Percentiles rank a stretch among this genome's conserved stretches.
phyloP scores from a whole-genome alignment of 2,113 vertebrate species.

The Turnix velox region DNA sequence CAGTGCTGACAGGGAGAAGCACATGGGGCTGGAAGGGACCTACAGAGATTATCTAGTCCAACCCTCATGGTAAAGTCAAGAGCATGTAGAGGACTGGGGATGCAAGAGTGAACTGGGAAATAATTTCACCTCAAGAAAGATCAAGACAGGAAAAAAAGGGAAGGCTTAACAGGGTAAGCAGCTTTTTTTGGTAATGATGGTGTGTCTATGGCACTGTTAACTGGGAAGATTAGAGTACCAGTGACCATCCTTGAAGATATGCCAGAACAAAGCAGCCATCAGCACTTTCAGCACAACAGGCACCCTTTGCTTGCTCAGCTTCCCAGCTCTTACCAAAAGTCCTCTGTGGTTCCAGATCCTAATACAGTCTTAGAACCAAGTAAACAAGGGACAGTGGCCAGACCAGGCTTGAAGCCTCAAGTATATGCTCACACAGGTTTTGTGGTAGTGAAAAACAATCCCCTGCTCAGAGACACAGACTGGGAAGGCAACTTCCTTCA shows the following conservation, averaged over 20 bases:
- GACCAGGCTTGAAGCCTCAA: neutral
- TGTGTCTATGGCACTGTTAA: neutral
- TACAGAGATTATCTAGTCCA: neutral
- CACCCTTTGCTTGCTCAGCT: neutral
- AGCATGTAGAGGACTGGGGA: neutral
- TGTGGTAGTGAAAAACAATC: neutral
- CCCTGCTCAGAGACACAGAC: neutral
- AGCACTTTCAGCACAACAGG: neutral
- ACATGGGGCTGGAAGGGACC: neutral
- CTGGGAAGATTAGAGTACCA: neutral
- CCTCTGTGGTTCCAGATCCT: neutral
- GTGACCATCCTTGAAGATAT: neutral
- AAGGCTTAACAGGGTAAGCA: neutral
- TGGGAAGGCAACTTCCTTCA: neutral
- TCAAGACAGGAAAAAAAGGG: neutral
- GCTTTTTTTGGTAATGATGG: neutral
- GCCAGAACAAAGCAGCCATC: neutral
- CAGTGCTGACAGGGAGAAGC: neutral
- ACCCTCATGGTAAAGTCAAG: neutral
- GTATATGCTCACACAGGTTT: neutral
- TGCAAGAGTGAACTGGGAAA: neutral
- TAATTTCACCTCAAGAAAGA: neutral
- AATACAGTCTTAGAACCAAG: neutral
- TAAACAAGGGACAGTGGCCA: neutral
- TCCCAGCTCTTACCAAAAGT: neutral